phyloP scores from a whole-genome alignment of 2,888 invertebrate genomes.

The Diloba caeruleocephala region DNA sequence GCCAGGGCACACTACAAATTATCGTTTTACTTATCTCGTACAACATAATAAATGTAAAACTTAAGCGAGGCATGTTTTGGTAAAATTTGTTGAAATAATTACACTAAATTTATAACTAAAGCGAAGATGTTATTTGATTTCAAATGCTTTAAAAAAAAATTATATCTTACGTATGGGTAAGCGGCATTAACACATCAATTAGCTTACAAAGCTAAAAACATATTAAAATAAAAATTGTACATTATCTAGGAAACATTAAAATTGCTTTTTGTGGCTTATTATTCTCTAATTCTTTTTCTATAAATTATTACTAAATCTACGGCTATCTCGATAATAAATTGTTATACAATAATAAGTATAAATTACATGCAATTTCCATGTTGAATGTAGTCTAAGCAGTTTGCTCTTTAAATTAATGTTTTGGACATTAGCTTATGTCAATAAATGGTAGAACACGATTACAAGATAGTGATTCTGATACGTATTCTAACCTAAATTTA shows the following conservation, averaged over 20 bases:
- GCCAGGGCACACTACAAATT: slow-evolving; percentile 82
- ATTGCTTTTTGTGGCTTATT: slow-evolving; percentile 71
- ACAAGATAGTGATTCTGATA: slow-evolving; percentile 48
- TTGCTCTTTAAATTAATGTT: slow-evolving; percentile 55
- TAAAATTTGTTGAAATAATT: slow-evolving; percentile 84
- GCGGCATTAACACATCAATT: slow-evolving; percentile 44
- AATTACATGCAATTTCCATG: slow-evolving; percentile 51
- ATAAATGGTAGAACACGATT: slow-evolving; percentile 49
- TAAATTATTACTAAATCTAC: slow-evolving; percentile 56
- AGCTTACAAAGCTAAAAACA: slow-evolving; percentile 54
- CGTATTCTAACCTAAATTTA: slow-evolving; percentile 46
- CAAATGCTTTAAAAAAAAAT: slow-evolving; percentile 32
- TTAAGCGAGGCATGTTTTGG: slow-evolving; percentile 89
- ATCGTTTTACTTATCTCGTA: slow-evolving; percentile 76
- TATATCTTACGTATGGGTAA: slow-evolving; percentile 39
- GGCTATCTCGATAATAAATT: slow-evolving; percentile 57
- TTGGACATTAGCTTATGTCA: slow-evolving; percentile 64
- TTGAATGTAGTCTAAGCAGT: slow-evolving; percentile 48
- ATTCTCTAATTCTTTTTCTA: slow-evolving; percentile 57
- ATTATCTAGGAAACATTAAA: slow-evolving; percentile 74
- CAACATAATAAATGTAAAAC: slow-evolving; percentile 78
- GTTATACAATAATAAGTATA: slow-evolving; percentile 52
- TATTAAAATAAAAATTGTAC: slow-evolving; percentile 69
- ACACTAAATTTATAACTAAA: slow-evolving; percentile 69
- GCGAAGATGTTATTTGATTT: slow-evolving; percentile 52